A percentile compares a stretch with the other conserved stretches of the same genome.
phyloP scores from a whole-genome alignment of 2,113 vertebrate genomes.

The Noctilio leporinus region DNA sequence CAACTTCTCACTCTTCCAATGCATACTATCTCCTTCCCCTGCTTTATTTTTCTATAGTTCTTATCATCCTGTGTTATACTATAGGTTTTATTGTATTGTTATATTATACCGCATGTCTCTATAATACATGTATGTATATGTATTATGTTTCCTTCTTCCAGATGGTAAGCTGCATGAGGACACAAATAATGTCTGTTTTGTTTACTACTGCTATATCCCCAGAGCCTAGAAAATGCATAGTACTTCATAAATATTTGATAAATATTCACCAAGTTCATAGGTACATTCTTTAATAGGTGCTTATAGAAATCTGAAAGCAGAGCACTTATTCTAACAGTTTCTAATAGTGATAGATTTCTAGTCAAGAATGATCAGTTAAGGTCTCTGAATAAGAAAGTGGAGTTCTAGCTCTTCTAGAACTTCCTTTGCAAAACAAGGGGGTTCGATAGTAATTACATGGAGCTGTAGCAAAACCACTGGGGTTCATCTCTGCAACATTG shows the following conservation, averaged over 20 bases:
- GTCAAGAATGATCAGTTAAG: background rate
- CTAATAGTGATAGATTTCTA: background rate
- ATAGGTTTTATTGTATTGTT: background rate
- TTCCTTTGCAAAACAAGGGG: background rate
- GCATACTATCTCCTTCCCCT: too few relatives aligned
- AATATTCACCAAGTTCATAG: background rate
- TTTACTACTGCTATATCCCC: background rate
- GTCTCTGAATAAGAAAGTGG: background rate
- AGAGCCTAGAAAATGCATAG: background rate
- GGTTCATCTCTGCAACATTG: background rate
- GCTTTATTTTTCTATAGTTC: background rate
- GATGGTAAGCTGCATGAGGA: background rate
- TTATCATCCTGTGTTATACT: background rate
- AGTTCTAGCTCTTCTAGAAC: background rate
- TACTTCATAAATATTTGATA: background rate
- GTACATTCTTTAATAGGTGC: background rate
- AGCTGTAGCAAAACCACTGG: background rate
- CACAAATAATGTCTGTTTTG: background rate
- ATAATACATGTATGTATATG: background rate
- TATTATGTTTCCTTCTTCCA: background rate
- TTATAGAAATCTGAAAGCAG: background rate
- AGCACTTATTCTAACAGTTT: background rate
- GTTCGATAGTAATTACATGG: background rate
- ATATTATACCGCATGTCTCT: background rate
- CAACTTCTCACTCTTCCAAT: background rate